These are phyloP conservation scores for Apamea anceps DNA, from an alignment of 2,888 invertebrate species.

Conservation along the genomic window DNA sequence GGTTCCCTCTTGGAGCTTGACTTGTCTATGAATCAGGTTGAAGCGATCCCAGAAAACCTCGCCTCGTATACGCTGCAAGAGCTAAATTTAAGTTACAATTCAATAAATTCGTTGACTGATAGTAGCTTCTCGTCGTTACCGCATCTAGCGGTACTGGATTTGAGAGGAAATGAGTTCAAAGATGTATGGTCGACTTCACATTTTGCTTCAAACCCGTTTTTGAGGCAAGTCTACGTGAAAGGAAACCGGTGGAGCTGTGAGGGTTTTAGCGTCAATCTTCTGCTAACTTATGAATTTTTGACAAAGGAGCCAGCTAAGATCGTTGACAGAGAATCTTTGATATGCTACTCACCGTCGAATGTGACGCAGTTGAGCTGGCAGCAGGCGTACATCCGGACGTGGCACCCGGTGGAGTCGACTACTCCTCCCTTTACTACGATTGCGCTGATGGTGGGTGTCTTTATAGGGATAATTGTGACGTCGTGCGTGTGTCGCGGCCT, in stretches of 20 bases:
- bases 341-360: slow-evolving; percentile 92
- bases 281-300: slow-evolving; percentile 91
- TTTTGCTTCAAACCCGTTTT: slow-evolving; percentile 91
- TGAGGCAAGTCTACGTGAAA: slow-evolving; percentile 91
- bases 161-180: slow-evolving; percentile 93
- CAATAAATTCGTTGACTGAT: slow-evolving; percentile 91
- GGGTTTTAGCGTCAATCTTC: slow-evolving; percentile 90
- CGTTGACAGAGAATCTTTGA: slow-evolving; percentile 83
- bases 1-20: slow-evolving; percentile 90
- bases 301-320: slow-evolving; percentile 89
- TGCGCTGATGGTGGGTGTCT: slow-evolving; percentile 87
- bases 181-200: slow-evolving; percentile 91
- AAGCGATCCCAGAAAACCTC: slow-evolving; percentile 90
- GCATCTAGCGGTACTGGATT: slow-evolving; percentile 91
- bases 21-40: slow-evolving; percentile 92
- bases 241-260: slow-evolving; percentile 95
- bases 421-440: slow-evolving; percentile 89
- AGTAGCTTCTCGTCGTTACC: slow-evolving; percentile 91
- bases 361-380: slow-evolving; percentile 93
- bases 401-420: slow-evolving; percentile 87
- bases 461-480: slow-evolving; percentile 89
- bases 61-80: slow-evolving; percentile 90
- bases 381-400: slow-evolving; percentile 91
- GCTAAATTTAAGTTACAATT: slow-evolving; percentile 91
- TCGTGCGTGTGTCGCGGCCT: slow-evolving; percentile 90